Evolutionary conservation across 2,797 vertebrate species (phyloP), one percentile per base, ranked within the genome.

Genomic region (Telmatherina bonti): DNA sequence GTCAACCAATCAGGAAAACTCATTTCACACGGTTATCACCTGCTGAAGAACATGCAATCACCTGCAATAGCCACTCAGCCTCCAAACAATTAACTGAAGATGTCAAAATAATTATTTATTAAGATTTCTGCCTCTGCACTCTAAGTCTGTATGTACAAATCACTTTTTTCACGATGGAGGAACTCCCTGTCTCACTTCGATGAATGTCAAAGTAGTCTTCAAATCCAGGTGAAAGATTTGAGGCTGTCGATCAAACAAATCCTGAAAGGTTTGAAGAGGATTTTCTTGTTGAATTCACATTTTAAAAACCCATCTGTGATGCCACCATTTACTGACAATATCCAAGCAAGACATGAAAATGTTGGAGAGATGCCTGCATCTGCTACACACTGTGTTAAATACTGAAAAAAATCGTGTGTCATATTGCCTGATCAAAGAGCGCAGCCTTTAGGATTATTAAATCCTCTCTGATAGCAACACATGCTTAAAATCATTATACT

Each of bases 351-450:
- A 63, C 51, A 41, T 58, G 35, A 59, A 57, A 64, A 67, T 57
- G 36, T 56, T 51, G 62, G 72, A 76, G n/a, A 27, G 63, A 78
- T 31, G 51, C 79, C 67, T 78, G 41, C 62, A 61, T 67, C 70
- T 80, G 76, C 77, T 81, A 78, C 84, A 89, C 86, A 87, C 86
- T 87, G 87, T 88, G 88, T 78, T 70, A 36, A 70, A 77, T 54
- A 57, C 18, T 57, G 0, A 3, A 58, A 76, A 62, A 63, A 41
- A 67, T 73, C 31, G 12, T 5, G 68, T 73, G 67, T 78, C 78
- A 43, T 65, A 26, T 5, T 56, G 66, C 70, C 71, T 71, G 70
- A 60, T 38, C 20, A 24, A 60, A 65, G 71, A 77, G 54, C 64
- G 57, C 43, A 11, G n/a, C n/a, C n/a, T n/a, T n/a, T n/a, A n/a